Percentiles rank a stretch among this genome's conserved stretches.
Evolutionary conservation across 2,888 invertebrate species (phyloP).

Genomic region (Eupeodes luniger): DNA sequence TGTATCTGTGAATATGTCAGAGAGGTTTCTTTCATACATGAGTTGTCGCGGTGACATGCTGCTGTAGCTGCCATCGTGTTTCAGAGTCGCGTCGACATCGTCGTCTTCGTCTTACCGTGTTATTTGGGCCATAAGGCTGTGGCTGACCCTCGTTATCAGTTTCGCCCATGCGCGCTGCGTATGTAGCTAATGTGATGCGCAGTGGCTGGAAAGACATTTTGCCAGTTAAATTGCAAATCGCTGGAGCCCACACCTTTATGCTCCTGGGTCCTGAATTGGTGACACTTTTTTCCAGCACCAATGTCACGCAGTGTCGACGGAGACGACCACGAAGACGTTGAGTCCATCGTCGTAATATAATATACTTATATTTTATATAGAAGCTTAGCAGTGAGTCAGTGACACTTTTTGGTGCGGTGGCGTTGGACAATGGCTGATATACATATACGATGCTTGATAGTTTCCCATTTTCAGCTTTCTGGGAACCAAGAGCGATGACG

Average conservation of each 20-base stretch:
- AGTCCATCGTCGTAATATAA: slow-evolving; percentile 46
- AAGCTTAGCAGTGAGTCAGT: slow-evolving; percentile 70
- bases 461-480: slow-evolving; percentile 59
- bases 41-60: slow-evolving; percentile 71
- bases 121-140: too few relatives aligned
- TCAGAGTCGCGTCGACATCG: slow-evolving; percentile 14
- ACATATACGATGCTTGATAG: background rate
- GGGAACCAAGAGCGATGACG: slow-evolving; percentile 64
- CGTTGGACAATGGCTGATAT: slow-evolving; percentile 36
- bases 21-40: slow-evolving; percentile 69
- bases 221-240: slow-evolving; percentile 76
- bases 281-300: slow-evolving; percentile 45
- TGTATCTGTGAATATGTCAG: slow-evolving; percentile 72
- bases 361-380: slow-evolving; percentile 41
- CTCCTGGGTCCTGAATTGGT: slow-evolving; percentile 55
- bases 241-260: slow-evolving; percentile 69
- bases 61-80: slow-evolving; percentile 51
- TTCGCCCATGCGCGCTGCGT: slow-evolving; percentile 38
- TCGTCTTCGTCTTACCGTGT: background rate
- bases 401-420: slow-evolving; percentile 53
- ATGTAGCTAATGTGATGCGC: slow-evolving; percentile 53
- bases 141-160: slow-evolving; percentile 62
- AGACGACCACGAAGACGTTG: background rate
- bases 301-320: slow-evolving; percentile 45
- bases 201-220: slow-evolving; percentile 74